These are phyloP conservation scores for Paracanthobrama guichenoti DNA, from an alignment of 2,113 vertebrate species.

Conservation along the genomic window DNA sequence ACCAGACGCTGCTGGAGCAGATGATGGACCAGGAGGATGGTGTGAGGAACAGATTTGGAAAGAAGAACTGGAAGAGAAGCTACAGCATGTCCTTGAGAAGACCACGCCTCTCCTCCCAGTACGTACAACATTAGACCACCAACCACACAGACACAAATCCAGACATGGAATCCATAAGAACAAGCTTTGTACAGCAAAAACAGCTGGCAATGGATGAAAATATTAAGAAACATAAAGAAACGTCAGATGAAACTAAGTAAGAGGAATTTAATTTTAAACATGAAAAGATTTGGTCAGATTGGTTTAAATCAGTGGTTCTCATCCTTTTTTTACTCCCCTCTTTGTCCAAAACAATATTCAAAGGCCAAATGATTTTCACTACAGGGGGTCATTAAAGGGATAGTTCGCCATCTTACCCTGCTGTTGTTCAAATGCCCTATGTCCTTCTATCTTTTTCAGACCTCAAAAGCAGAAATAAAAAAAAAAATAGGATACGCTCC, in stretches of 20 bases:
- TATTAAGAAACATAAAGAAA: not conserved
- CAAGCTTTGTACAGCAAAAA: not conserved
- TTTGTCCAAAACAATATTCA: not conserved
- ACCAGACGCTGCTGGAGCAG: slow-evolving; percentile 96
- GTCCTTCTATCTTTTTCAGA: too few relatives aligned
- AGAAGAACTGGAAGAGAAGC: slow-evolving; percentile 92
- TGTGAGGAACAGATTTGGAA: slow-evolving; percentile 92
- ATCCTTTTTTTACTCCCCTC: too few relatives aligned
- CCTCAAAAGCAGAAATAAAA: too few relatives aligned
- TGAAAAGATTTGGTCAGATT: not conserved
- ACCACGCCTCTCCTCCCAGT: slow-evolving; percentile 91
- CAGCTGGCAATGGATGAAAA: not conserved
- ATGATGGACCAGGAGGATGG: slow-evolving; percentile 99
- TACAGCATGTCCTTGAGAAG: slow-evolving; percentile 91
- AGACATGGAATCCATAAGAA: not conserved
- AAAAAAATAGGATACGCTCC: too few relatives aligned
- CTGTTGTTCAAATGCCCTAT: too few relatives aligned
- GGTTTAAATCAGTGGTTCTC: not conserved
- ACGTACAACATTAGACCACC: slow-evolving; percentile 50
- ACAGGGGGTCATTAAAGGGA: too few relatives aligned
- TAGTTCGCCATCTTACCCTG: too few relatives aligned
- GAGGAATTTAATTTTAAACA: not conserved
- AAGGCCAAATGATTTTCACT: too few relatives aligned
- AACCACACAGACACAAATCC: not conserved
- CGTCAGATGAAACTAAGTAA: not conserved